Base-by-base conservation (phyloP, 2,113 vertebrate genomes). In the Oreochromis tanganicae region DNA sequence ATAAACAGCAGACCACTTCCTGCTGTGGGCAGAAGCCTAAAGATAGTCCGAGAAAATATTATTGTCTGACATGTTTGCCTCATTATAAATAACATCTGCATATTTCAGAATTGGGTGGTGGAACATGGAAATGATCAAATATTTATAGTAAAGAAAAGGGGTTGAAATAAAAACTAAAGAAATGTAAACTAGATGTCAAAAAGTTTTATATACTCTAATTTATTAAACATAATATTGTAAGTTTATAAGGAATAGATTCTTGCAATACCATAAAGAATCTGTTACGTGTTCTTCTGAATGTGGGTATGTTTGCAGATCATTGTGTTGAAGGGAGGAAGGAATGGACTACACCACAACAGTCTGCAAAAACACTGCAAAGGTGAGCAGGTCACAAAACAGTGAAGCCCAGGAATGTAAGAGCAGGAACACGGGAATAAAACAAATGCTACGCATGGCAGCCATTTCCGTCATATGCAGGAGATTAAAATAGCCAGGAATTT, bases 1-100 rank as follows among this genome's bases (percentile, higher is more conserved):
- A 66, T 59, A 92, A 88, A 91, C 87, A 91, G 73, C 87, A 89
- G 82, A 81, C 82, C 84, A 82, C 84, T 88, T 90, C 89, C 93
- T 81, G 41, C 52, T 89, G 86, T 57, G 90, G 84, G 48, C 55
- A 79, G 81, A 78, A 79, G 56, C 17, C 41, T 93, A 78, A 92
- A 88, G 56, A 91, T 89, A 91, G 87, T 21, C 66, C 79, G 48
- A 80, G 82, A 88, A 91, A 92, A 92, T 89, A 88, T 81, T 89
- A 59, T 86, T 89, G 81, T 54, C 81, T 21, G 61, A 83, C 61
- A 82, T 84, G 63, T 92, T 87, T 63, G 73, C 48, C 54, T 88
- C 21, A 27, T 80, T 85, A 54, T 82, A 84, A 91, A 86, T 46
- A 81, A 52, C 7, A 85, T 90, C 48, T 24, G 55, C n/a, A 63